Evolutionary conservation across 2,113 vertebrate species (phyloP), one percentile per base, ranked within the genome.

Genomic region (Alethe diademata): DNA sequence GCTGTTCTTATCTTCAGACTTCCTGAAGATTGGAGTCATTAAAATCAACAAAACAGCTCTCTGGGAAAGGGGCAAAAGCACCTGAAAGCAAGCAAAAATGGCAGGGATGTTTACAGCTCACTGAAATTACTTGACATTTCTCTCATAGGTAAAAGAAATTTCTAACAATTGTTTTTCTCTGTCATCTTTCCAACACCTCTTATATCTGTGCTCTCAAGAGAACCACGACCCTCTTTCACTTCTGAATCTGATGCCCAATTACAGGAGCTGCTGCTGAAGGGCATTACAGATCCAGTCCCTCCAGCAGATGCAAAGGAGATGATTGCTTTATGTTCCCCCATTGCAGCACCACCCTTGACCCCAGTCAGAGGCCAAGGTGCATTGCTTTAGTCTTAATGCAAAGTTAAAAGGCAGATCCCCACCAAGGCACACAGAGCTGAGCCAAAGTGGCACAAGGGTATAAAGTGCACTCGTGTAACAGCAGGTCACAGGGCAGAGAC

Each of bases 121-220:
- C 67, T 80, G 69, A 86, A 88, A 94, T 88, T 9, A 78, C 75
- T 35, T 66, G 61, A 88, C 85, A 93, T 80, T 92, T 93, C 82
- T 78, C 86, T 88, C 65, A 47, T 7, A 78, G 69, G 75, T 87
- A 70, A 43, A 88, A 93, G 76, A 88, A 80, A 84, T 90, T 92
- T 93, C 84, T 71, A 78, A 64, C 62, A 84, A 78, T 75, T 93
- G 65, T 70, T 94, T 83, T 90, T 76, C 45, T 70, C 74, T 86
- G 86, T 93, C 93, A 45, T 80, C 48, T 88, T 90, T 82, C 75
- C 79, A 83, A 56, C 43, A 84, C 14, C 24, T 83, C 60, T 80
- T 54, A 90, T 4, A 73, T 66, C 71, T 73, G 40, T 1, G 9
- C 56, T 92, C 71, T 86, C 62, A 47, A 71, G 75, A 90, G 81